Conservation (phyloP, 2,113 vertebrate species). For the Macrotus californicus region DNA sequence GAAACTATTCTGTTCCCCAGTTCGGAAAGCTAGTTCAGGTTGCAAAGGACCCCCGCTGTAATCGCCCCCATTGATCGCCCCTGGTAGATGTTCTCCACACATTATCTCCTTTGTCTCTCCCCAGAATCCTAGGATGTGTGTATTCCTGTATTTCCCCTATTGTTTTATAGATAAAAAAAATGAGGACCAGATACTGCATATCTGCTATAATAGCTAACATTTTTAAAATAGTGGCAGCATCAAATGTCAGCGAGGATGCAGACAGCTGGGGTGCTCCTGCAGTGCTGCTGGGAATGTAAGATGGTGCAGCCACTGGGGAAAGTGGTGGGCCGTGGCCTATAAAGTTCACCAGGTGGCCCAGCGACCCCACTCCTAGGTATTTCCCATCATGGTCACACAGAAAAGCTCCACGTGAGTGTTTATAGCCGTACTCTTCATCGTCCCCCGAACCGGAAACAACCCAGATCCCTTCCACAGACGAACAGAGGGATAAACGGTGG, state of each 20-base stretch:
- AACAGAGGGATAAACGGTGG: too few species aligned
- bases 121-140: not conserved
- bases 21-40: fast-evolving
- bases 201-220: not conserved
- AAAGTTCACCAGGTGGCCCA: not conserved
- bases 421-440: not conserved
- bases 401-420: not conserved
- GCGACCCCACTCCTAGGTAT: fast-evolving
- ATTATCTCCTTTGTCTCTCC: not conserved
- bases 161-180: not conserved
- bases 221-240: not conserved
- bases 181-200: not conserved
- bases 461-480: fast-evolving
- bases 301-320: not conserved
- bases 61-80: not conserved
- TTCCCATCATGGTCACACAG: not conserved
- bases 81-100: not conserved
- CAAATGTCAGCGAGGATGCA: not conserved
- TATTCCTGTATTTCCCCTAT: not conserved
- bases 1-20: not conserved
- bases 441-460: not conserved
- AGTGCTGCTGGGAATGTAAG: not conserved
- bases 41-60: not conserved
- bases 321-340: not conserved
- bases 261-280: not conserved